Conservation (phyloP, 2,888 invertebrate species). For the Nudaria mundana region DNA sequence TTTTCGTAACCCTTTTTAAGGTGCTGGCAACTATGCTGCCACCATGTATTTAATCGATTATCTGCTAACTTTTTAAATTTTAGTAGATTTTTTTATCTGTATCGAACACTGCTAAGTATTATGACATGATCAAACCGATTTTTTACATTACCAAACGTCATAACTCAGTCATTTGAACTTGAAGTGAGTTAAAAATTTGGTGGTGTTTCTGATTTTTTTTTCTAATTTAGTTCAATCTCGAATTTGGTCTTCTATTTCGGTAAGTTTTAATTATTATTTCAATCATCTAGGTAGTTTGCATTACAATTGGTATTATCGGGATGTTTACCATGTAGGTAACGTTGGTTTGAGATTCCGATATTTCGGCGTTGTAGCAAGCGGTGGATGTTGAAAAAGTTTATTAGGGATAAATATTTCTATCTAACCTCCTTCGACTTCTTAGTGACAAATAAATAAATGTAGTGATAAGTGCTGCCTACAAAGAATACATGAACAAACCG, state of each 20-base stretch:
- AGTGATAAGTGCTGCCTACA: no score
- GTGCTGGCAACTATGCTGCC: conserved; percentile 8
- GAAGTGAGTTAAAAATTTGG: conserved; percentile 1
- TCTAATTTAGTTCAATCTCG: conserved; percentile 2
- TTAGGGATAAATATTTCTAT: no score
- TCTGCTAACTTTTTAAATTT: background rate
- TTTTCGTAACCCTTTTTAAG: conserved; percentile 12
- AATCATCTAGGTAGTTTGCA: no score
- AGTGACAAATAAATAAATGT: no score
- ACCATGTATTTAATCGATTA: conserved; percentile 1
- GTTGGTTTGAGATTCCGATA: no score
- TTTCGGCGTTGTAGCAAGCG: no score
- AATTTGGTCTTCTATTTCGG: conserved; percentile 1
- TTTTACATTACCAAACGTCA: conserved; percentile 7
- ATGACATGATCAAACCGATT: conserved; percentile 1
- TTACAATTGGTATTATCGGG: no score
- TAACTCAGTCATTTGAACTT: conserved; percentile 5
- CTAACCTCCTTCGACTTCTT: no score
- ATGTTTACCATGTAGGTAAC: no score
- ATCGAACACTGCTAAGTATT: conserved; percentile 1
- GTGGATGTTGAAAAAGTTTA: no score
- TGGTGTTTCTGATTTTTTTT: background rate
- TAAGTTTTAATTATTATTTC: conserved; percentile 6
- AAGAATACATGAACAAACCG: no score
- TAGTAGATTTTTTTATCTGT: conserved; percentile 1